phyloP scores from a whole-genome alignment of 2,888 invertebrate species.

The Yponomeuta cagnagella region DNA sequence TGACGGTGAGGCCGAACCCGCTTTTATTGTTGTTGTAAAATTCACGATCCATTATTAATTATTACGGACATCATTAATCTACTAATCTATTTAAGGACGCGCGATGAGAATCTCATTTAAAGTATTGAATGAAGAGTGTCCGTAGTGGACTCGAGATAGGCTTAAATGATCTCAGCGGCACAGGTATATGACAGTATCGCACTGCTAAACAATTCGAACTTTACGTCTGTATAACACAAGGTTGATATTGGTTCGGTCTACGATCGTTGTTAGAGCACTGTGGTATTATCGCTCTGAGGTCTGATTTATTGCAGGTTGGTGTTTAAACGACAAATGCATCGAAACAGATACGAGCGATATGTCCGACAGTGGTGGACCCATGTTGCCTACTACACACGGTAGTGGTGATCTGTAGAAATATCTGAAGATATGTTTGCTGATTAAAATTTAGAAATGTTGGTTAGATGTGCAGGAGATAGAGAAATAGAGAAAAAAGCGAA shows the following conservation, averaged over 20 bases:
- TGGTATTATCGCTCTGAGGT: constrained; percentile 30
- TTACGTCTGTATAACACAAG: constrained; percentile 17
- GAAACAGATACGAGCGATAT: constrained; percentile 75
- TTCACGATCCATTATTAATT: constrained; percentile 76
- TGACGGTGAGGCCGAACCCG: constrained; percentile 61
- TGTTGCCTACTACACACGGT: constrained; percentile 56
- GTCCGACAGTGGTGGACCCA: constrained; percentile 72
- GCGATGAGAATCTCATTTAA: constrained; percentile 76
- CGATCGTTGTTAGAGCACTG: constrained; percentile 30
- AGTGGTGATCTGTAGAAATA: not conserved
- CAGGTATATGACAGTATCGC: constrained; percentile 25
- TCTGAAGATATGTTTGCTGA: not conserved
- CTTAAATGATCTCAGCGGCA: constrained; percentile 51
- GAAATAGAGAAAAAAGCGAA: no score
- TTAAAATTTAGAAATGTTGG: no score
- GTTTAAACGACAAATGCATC: constrained; percentile 76
- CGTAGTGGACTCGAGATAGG: constrained; percentile 73
- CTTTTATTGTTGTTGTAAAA: constrained; percentile 75
- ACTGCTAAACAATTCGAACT: constrained; percentile 23
- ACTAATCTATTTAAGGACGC: constrained; percentile 75
- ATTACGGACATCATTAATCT: constrained; percentile 76
- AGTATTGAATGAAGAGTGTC: constrained; percentile 76
- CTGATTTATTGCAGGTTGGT: constrained; percentile 76
- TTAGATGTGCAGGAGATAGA: no score
- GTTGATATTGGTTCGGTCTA: constrained; percentile 24